Evolutionary conservation across 2,113 vertebrate species (phyloP), one percentile per base, ranked within the genome.

Genomic region (Corythoichthys intestinalis): DNA sequence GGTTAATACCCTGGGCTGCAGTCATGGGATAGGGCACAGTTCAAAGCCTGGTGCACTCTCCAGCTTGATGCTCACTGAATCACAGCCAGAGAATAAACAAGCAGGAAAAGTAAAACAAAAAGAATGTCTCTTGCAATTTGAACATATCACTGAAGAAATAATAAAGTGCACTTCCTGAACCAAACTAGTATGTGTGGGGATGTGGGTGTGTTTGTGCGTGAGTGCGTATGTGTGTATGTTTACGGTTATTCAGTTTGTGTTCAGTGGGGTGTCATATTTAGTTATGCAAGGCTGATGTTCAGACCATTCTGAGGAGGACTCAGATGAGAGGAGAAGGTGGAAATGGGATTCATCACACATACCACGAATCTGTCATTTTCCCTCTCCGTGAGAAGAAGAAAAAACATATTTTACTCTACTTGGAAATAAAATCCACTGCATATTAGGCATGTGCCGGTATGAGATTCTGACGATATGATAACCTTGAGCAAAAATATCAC

Each of bases 1-100:
- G 81, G 87, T 87, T 87, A 90, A 88, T 89, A 89, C 79, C 87
- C 84, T 28, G 59, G 77, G 82, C 83, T 85, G 86, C 80, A 88
- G 87, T 88, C 87, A 91, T 86, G 89, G 88, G 86, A 91, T 86
- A 85, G 87, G 83, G 79, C 71, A 59, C 37, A 72, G 84, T 88
- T 90, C 86, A 89, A 89, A 87, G 82, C 77, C 86, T 83, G 80
- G 82, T 84, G 85, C 83, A 76, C 85, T 85, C 85, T 65, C 66
- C 79, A 76, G 73, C 87, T 74, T 72, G 63, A 79, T 76, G 81
- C 83, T 81, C 69, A 13, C 74, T 72, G 79, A 77, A 83, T 85
- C 82, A 75, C 68, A 76, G 82, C 71, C 69, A 72, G 78, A 81
- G 87, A 91, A 88, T 87, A 88, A 88, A 89, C 78, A 88, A 77